These are phyloP conservation scores for Ambastaia sidthimunki DNA, from an alignment of 2,797 vertebrate genomes.

Conservation along the genomic window DNA sequence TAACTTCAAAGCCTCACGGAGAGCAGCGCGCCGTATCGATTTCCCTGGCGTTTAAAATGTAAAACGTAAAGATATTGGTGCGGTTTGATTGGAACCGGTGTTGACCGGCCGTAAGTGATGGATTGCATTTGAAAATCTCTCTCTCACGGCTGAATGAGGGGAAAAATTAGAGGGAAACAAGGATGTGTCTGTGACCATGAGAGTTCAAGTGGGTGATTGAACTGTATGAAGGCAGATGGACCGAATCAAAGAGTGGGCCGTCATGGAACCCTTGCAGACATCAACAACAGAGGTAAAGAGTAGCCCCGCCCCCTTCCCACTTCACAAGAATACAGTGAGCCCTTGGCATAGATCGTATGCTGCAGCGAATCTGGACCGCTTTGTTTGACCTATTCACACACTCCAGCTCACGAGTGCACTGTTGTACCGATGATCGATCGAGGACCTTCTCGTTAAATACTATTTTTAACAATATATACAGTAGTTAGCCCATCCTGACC, in stretches of 20 bases:
- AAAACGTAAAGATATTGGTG: conserved; percentile 58
- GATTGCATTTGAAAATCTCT: conserved; percentile 56
- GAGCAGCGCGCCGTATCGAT: conserved; percentile 51
- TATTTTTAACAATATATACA: not conserved
- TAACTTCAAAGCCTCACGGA: conserved; percentile 55
- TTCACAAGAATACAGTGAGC: conserved; percentile 52
- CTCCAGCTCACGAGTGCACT: conserved; percentile 29
- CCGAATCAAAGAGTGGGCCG: conserved; percentile 65
- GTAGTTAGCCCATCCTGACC: not conserved
- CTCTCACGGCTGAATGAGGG: conserved; percentile 50
- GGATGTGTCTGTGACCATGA: conserved; percentile 53
- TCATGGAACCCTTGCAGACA: conserved; percentile 51
- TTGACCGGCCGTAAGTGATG: conserved; percentile 55
- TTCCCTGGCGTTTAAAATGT: conserved; percentile 58
- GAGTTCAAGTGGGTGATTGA: conserved; percentile 67
- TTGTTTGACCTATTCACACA: conserved; percentile 41
- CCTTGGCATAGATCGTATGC: conserved; percentile 55
- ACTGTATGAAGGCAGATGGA: conserved; percentile 71
- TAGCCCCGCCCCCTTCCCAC: conserved; percentile 49
- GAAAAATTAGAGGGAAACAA: conserved; percentile 55
- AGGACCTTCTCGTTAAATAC: conserved; percentile 29
- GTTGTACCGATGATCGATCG: conserved; percentile 49
- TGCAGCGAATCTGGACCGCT: conserved; percentile 35
- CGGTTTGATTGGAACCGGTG: conserved; percentile 55
- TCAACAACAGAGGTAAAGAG: conserved; percentile 56